Evolutionary conservation across 2,113 vertebrate genomes (phyloP), one percentile per base, ranked within the genome.

Genomic region (Larimichthys polyactis): DNA sequence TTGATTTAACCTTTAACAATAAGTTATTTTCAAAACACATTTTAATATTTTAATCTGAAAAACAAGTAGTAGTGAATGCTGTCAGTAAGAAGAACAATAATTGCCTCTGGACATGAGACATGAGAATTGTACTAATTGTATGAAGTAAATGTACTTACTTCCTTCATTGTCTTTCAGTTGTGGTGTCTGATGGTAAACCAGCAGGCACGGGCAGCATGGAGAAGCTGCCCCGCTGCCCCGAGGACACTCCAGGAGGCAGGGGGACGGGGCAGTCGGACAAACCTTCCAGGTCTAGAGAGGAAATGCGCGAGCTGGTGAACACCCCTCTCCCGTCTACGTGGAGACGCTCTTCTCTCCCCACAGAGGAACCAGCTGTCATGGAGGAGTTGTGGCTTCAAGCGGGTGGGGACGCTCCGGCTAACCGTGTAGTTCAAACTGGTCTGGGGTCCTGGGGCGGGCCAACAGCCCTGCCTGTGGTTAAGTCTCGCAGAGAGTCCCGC

Each of bases 321-420:
- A 95, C 96, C 0, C 97, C 98, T 0, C 84, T 99, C 46, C 98
- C 98, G 0, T 92, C 96, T 2, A 97, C 96, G 0, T 99, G 98
- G 98, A 95, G 96, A 24, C 97, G 98, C 51, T 97, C 97, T 0
- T 98, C 97, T 7, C 93, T 97, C 59, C 95, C 97, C n/a, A 94
- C 51, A 0, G 97, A 97, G 71, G 95, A 97, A 40, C 95, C 94
- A 22, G 78, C 90, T 0, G 89, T 67, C 20, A 83, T 94, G 0
- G 96, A 96, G 64, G 97, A 98, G 19, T 83, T 93, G 0, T 91
- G 93, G 79, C 94, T 94, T 11, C 86, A 88, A 60, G 95, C 94
- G 0, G 20, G 82, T 0, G 51, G 85, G 0, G 96, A 97, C 32
- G 67, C 82, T 58, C 55, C 91, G 0, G 74, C 20, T 0, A 91